These are phyloP conservation scores for Brachylomia viminalis DNA, from an alignment of 2,888 invertebrate genomes.

Conservation along the genomic window DNA sequence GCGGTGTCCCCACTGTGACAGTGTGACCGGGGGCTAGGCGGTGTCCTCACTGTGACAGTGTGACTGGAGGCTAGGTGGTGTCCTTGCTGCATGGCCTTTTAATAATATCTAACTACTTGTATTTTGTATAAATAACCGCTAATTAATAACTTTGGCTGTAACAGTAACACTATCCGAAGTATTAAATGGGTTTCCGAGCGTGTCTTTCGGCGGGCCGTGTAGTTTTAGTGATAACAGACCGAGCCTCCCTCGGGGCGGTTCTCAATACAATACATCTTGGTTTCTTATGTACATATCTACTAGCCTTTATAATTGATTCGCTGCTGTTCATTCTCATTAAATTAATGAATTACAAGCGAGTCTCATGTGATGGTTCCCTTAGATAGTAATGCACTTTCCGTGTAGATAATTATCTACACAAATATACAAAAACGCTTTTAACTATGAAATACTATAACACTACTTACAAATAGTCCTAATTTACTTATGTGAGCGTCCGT, in stretches of 20 bases:
- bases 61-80: too few relatives aligned
- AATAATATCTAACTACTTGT: conserved; percentile 10
- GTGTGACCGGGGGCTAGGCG: too few relatives aligned
- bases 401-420: too few relatives aligned
- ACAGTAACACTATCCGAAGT: conserved; percentile 11
- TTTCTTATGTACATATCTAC: conserved; percentile 24
- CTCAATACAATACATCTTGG: conserved; percentile 36
- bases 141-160: conserved; percentile 3
- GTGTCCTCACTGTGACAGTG: too few relatives aligned
- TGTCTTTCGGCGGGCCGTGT: conserved; percentile 29
- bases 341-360: conserved; percentile 29
- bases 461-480: too few relatives aligned
- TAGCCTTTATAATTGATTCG: conserved; percentile 19
- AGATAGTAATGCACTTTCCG: not conserved
- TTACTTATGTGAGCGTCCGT: not conserved
- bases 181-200: conserved; percentile 36
- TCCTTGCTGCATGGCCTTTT: too few relatives aligned
- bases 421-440: too few relatives aligned
- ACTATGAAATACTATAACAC: too few relatives aligned
- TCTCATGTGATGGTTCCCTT: not conserved
- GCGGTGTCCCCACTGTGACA: too few relatives aligned
- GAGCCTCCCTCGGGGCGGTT: conserved; percentile 34
- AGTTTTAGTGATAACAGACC: conserved; percentile 39
- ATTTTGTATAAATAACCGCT: not conserved
- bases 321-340: conserved; percentile 27